phyloP scores from a whole-genome alignment of 2,797 vertebrate species.

The Ctenochaetus hawaiiensis region DNA sequence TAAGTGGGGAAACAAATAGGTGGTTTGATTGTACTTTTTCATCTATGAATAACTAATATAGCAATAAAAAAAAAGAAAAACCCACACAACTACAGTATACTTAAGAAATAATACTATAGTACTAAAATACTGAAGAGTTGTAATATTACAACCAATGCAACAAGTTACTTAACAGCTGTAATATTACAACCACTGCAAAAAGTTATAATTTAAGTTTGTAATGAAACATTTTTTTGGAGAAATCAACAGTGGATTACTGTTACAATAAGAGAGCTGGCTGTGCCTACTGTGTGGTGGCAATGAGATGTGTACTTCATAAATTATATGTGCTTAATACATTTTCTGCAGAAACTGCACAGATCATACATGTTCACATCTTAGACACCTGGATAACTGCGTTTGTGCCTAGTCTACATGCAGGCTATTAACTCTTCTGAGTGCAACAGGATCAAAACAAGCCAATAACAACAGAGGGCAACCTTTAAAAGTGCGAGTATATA shows the following conservation, averaged over 20 bases:
- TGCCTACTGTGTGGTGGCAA: conserved; percentile 53
- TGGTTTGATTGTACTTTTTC: conserved; percentile 69
- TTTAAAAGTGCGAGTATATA: conserved; percentile 45
- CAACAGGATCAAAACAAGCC: conserved; percentile 76
- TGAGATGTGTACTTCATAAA: conserved; percentile 67
- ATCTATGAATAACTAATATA: conserved; percentile 64
- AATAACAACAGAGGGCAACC: conserved; percentile 62
- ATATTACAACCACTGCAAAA: conserved; percentile 71
- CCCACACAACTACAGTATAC: conserved; percentile 59
- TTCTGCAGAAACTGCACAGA: conserved; percentile 63
- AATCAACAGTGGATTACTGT: conserved; percentile 59
- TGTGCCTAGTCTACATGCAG: conserved; percentile 80
- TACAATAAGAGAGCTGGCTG: conserved; percentile 53
- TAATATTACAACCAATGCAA: conserved; percentile 33
- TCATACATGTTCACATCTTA: conserved; percentile 70
- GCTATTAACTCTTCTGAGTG: conserved; percentile 68
- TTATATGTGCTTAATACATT: conserved; percentile 77
- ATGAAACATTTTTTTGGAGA: conserved; percentile 56
- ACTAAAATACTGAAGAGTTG: conserved; percentile 62
- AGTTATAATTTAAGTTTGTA: conserved; percentile 59
- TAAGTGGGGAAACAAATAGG: conserved; percentile 45
- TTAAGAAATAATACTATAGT: conserved; percentile 68
- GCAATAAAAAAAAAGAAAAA: conserved; percentile 48
- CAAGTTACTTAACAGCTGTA: conserved; percentile 54
- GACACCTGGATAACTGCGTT: conserved; percentile 71